phyloP scores from a whole-genome alignment of 2,113 vertebrate genomes.

The Plotosus lineatus region DNA sequence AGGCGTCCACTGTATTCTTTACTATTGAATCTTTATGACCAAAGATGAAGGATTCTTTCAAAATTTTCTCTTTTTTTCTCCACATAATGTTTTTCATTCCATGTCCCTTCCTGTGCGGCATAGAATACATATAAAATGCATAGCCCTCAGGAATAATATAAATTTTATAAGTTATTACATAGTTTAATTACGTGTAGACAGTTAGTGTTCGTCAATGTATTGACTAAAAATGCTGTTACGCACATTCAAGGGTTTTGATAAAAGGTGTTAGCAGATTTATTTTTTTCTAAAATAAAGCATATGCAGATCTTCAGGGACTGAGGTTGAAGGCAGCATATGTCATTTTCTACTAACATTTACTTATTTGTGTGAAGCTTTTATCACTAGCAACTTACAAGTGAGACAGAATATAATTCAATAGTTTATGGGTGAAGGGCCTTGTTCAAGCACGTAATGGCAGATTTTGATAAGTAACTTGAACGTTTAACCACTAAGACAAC shows the following conservation, averaged over 20 bases:
- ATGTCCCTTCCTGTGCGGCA: no score
- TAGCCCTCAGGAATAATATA: background rate
- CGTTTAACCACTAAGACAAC: background rate
- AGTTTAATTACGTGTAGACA: background rate
- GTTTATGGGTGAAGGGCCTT: background rate
- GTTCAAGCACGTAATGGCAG: background rate
- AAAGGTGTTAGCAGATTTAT: background rate
- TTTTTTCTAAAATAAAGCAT: background rate
- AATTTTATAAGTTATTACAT: background rate
- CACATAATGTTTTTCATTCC: no score
- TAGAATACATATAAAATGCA: no score
- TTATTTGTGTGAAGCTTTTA: background rate
- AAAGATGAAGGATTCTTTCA: no score
- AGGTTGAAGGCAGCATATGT: background rate
- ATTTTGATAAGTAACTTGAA: background rate
- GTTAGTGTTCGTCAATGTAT: background rate
- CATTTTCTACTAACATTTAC: background rate
- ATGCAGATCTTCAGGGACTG: background rate
- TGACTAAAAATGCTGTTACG: background rate
- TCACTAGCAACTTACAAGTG: background rate
- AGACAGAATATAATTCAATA: no score
- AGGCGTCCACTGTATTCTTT: no score
- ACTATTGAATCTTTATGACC: no score
- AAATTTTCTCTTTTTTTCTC: no score
- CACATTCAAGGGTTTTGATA: background rate